Percentiles rank a stretch among this genome's conserved stretches.
These are phyloP conservation scores for Epinephelus moara DNA, from an alignment of 2,113 vertebrate genomes.

Conservation along the genomic window DNA sequence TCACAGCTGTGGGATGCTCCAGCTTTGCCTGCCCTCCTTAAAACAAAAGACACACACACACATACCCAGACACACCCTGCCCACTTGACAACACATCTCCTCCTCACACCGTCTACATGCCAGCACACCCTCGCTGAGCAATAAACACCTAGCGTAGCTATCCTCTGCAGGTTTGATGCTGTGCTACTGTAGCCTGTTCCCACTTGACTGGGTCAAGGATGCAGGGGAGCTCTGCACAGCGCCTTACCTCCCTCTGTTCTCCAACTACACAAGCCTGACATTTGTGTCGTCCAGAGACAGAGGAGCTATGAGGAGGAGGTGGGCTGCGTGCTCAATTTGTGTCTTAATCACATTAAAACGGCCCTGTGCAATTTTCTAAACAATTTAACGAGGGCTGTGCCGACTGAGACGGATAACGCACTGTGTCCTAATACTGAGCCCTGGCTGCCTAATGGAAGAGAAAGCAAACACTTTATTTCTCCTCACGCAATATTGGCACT, in stretches of 20 bases:
- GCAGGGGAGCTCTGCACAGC: constrained; percentile 9
- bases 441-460: constrained; percentile 47
- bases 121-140: neutral
- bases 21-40: constrained; percentile 11
- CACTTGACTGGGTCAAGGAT: constrained; percentile 36
- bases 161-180: neutral
- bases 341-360: constrained; percentile 71
- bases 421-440: constrained; percentile 55
- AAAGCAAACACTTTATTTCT: constrained; percentile 48
- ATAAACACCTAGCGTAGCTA: neutral
- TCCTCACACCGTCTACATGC: neutral
- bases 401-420: constrained; percentile 53
- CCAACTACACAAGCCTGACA: constrained; percentile 45
- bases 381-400: constrained; percentile 60
- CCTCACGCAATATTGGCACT: constrained; percentile 15
- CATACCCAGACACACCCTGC: neutral
- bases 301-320: constrained; percentile 39
- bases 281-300: constrained; percentile 45
- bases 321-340: constrained; percentile 55
- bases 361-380: constrained; percentile 66
- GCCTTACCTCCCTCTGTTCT: constrained; percentile 18
- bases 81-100: neutral
- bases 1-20: constrained; percentile 38
- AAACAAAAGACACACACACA: constrained; percentile 21
- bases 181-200: constrained; percentile 9